These are phyloP conservation scores for Anolis sagrei DNA, from an alignment of 2,113 vertebrate species.

Conservation along the genomic window DNA sequence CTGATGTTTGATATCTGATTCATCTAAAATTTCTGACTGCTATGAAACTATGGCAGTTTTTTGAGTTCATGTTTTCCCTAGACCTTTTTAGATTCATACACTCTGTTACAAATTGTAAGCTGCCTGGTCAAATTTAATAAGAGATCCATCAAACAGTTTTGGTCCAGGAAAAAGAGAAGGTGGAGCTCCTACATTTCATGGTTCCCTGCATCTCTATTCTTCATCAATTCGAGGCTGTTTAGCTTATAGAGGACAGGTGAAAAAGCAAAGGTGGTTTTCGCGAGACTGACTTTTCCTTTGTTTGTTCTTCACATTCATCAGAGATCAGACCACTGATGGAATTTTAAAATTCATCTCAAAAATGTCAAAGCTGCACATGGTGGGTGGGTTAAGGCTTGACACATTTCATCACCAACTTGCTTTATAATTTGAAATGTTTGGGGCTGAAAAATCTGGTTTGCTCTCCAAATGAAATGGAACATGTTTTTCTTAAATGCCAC, in stretches of 20 bases:
- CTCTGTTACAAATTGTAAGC: slow-evolving; percentile 32
- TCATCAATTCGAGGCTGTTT: not conserved
- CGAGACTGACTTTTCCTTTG: not conserved
- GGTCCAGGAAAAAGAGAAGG: not conserved
- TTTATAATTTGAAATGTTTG: not conserved
- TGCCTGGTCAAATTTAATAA: slow-evolving; percentile 23
- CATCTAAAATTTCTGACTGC: slow-evolving; percentile 1
- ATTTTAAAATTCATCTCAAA: not conserved
- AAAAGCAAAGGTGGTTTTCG: not conserved
- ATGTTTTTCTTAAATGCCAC: not conserved
- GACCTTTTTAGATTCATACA: slow-evolving; percentile 23
- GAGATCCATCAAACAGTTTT: slow-evolving; percentile 23
- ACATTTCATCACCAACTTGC: not conserved
- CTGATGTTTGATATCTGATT: not conserved
- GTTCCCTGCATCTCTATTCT: not conserved
- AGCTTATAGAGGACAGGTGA: not conserved
- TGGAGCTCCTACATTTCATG: not conserved
- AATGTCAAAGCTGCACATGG: not conserved
- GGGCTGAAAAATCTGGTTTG: not conserved
- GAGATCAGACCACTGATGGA: too few species aligned
- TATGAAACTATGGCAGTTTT: not conserved
- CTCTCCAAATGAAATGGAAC: not conserved
- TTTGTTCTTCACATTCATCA: not conserved
- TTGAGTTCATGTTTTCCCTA: slow-evolving; percentile 12
- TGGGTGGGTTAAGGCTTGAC: not conserved